Evolutionary conservation across 2,113 vertebrate species (phyloP).

Genomic region (Upupa epops): DNA sequence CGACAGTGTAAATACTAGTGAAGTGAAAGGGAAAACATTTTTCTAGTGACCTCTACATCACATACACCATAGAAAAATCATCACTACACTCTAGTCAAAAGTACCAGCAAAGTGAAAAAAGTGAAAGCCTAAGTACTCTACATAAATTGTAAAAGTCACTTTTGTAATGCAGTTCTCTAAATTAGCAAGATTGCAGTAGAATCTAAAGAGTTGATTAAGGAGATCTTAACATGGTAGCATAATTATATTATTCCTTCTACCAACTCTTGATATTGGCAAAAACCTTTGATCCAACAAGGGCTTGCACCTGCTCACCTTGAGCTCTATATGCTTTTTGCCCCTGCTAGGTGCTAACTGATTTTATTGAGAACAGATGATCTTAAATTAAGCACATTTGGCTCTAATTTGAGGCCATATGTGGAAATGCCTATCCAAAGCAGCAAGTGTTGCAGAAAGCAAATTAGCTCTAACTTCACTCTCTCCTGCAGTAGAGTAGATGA

Average conservation of each 20-base stretch:
- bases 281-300: neutral
- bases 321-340: neutral
- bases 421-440: neutral
- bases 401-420: neutral
- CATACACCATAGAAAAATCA: accelerated
- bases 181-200: neutral
- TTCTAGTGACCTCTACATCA: neutral
- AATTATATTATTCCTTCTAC: neutral
- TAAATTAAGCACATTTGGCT: neutral
- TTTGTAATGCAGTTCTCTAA: neutral
- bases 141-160: neutral
- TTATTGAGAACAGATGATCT: neutral
- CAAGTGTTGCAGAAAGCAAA: neutral
- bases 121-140: neutral
- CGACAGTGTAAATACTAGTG: neutral
- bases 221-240: accelerated
- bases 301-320: accelerated
- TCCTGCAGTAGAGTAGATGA: neutral
- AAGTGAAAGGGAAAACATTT: neutral
- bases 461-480: neutral
- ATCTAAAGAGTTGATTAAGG: neutral
- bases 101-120: neutral
- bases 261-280: accelerated
- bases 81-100: neutral
- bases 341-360: neutral